Evolutionary conservation across 2,888 invertebrate genomes (phyloP).

Genomic region (Osmoderma eremita): DNA sequence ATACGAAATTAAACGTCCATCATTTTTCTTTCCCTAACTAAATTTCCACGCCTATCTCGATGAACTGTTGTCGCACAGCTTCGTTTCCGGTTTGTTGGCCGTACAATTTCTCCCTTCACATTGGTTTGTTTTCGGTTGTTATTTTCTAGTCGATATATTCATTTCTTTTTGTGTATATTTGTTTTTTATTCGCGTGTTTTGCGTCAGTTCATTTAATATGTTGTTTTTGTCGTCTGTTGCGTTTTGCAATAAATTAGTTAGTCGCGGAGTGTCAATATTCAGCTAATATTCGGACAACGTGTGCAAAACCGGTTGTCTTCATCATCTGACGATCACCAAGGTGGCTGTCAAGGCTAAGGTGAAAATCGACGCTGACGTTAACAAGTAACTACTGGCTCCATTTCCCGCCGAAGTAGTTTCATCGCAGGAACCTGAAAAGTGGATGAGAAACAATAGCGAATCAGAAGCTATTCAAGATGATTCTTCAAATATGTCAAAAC

Average conservation of each 20-base stretch:
- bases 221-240: constrained; percentile 4
- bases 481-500: too few relatives aligned
- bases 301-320: constrained; percentile 38
- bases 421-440: constrained; percentile 47
- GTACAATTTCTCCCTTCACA: too few relatives aligned
- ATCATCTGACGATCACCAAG: constrained; percentile 40
- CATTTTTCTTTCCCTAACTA: background rate
- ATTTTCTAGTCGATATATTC: background rate
- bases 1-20: background rate
- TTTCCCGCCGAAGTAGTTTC: constrained; percentile 36
- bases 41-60: too few relatives aligned
- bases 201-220: constrained; percentile 38
- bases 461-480: too few relatives aligned
- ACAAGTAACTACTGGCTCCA: constrained; percentile 27
- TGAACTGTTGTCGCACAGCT: too few relatives aligned
- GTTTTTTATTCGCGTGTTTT: constrained; percentile 3
- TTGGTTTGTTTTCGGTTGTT: background rate
- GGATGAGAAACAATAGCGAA: background rate
- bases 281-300: constrained; percentile 42
- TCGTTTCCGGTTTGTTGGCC: too few relatives aligned
- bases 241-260: background rate
- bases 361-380: constrained; percentile 37
- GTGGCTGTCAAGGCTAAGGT: constrained; percentile 25
- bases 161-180: background rate
- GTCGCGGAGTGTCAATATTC: constrained; percentile 9